phyloP scores from a whole-genome alignment of 2,113 vertebrate genomes.

The Cebidichthys violaceus region DNA sequence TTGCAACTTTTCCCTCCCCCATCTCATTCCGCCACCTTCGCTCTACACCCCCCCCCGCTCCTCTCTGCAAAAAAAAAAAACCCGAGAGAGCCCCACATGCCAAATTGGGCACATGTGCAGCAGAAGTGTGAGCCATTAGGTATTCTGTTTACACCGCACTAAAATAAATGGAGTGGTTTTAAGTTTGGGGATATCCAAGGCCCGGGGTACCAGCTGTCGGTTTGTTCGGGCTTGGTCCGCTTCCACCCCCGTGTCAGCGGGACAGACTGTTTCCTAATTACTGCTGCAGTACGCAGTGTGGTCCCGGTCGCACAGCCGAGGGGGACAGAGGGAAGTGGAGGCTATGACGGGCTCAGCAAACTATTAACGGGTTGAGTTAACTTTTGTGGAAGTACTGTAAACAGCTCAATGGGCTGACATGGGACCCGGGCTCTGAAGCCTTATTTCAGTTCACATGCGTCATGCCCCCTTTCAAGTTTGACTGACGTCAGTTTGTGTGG shows the following conservation, averaged over 20 bases:
- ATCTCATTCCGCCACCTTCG: conserved; percentile 27
- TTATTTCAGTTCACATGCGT: conserved; percentile 58
- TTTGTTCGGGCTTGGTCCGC: conserved; percentile 70
- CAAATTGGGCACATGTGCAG: conserved; percentile 77
- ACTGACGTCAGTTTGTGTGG: conserved; percentile 68
- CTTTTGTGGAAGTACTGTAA: conserved; percentile 76
- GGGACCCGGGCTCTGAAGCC: conserved; percentile 44
- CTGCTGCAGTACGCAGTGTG: conserved; percentile 68
- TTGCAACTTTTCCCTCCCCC: conserved; percentile 50
- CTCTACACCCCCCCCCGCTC: conserved; percentile 4
- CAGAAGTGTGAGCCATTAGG: conserved; percentile 78
- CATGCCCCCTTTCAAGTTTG: conserved; percentile 58
- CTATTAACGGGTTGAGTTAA: conserved; percentile 79
- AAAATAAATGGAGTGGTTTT: conserved; percentile 81
- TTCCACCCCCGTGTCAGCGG: conserved; percentile 79
- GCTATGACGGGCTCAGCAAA: conserved; percentile 75
- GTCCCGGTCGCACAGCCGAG: conserved; percentile 72
- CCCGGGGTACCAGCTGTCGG: conserved; percentile 76
- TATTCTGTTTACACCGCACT: conserved; percentile 82
- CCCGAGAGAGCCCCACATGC: conserved; percentile 54
- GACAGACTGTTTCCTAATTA: conserved; percentile 78
- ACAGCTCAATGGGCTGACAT: conserved; percentile 72
- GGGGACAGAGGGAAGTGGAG: conserved; percentile 75
- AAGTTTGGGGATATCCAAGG: conserved; percentile 76
- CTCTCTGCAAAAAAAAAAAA: conserved; percentile 41